A percentile compares a stretch with the other conserved stretches of the same genome.
phyloP scores from a whole-genome alignment of 2,113 vertebrate species.

The Columba janthina region DNA sequence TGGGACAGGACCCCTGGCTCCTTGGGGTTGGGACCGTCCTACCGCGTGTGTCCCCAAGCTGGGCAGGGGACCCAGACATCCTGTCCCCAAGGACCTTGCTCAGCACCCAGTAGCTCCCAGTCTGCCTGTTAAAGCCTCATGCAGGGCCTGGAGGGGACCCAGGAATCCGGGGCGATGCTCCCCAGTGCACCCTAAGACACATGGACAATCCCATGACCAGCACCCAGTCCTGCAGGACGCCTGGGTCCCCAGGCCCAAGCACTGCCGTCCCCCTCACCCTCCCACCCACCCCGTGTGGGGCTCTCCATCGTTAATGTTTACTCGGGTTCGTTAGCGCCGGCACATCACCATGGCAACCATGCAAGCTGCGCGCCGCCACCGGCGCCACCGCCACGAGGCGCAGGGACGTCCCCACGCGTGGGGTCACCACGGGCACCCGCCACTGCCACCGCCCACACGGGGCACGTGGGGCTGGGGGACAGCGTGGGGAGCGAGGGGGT shows the following conservation, averaged over 20 bases:
- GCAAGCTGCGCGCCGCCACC: slow-evolving; percentile 43
- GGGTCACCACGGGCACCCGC: neutral
- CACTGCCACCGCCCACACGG: neutral
- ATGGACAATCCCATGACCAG: neutral
- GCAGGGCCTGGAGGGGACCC: neutral
- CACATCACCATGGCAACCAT: slow-evolving; percentile 54
- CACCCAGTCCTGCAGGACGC: no score
- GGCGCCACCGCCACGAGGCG: neutral
- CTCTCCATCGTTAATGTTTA: slow-evolving; percentile 60
- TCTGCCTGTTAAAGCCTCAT: no score
- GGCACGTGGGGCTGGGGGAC: neutral
- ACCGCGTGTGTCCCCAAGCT: neutral
- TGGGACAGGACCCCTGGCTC: neutral
- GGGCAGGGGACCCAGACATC: neutral
- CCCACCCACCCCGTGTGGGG: neutral
- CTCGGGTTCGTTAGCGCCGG: slow-evolving; percentile 53
- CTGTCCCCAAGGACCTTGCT: neutral
- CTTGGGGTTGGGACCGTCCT: neutral
- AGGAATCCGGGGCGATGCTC: accelerated
- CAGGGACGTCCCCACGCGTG: neutral
- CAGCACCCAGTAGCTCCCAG: neutral
- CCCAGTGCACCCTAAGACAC: neutral
- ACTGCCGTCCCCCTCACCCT: neutral
- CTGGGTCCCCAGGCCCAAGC: no score
- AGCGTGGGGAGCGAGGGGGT: neutral